Percentiles rank a stretch among this genome's conserved stretches.
phyloP scores from a whole-genome alignment of 2,888 invertebrate genomes.

The Eupithecia inturbata region DNA sequence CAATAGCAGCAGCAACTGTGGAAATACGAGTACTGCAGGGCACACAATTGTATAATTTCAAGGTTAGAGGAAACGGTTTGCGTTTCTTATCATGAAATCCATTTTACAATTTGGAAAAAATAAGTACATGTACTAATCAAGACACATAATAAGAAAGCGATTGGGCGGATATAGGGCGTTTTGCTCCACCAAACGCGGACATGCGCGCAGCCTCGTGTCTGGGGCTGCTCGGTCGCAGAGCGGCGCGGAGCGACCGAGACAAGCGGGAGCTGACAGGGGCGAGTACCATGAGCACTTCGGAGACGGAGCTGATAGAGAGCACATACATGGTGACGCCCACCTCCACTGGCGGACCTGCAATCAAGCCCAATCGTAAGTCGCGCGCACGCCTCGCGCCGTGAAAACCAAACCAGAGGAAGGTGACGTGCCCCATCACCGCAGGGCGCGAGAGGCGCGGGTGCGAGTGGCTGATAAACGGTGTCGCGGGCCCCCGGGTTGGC shows the following conservation, averaged over 20 bases:
- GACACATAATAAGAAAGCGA: constrained; percentile 82
- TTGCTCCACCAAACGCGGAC: constrained; percentile 80
- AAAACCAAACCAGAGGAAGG: constrained; percentile 76
- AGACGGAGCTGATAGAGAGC: constrained; percentile 98
- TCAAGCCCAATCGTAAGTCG: constrained; percentile 81
- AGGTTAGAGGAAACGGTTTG: constrained; percentile 67
- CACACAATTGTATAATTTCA: constrained; percentile 75
- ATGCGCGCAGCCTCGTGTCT: constrained; percentile 84
- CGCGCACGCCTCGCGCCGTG: constrained; percentile 69
- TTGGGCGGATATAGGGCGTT: constrained; percentile 76
- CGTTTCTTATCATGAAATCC: constrained; percentile 78
- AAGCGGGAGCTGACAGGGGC: constrained; percentile 80
- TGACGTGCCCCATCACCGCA: constrained; percentile 74
- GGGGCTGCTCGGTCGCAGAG: constrained; percentile 82
- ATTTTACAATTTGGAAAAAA: constrained; percentile 50
- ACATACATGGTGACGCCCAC: constrained; percentile 99
- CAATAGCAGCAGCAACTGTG: constrained; percentile 67
- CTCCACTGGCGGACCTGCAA: constrained; percentile 98
- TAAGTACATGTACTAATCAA: constrained; percentile 45
- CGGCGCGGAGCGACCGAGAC: constrained; percentile 72
- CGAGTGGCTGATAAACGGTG: constrained; percentile 48
- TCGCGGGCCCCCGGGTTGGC: not conserved
- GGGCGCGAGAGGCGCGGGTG: constrained; percentile 60
- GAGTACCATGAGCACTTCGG: constrained; percentile 98
- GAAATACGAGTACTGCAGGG: constrained; percentile 82